Evolutionary conservation across 2,797 vertebrate species (phyloP).

Genomic region (Masticophis lateralis): DNA sequence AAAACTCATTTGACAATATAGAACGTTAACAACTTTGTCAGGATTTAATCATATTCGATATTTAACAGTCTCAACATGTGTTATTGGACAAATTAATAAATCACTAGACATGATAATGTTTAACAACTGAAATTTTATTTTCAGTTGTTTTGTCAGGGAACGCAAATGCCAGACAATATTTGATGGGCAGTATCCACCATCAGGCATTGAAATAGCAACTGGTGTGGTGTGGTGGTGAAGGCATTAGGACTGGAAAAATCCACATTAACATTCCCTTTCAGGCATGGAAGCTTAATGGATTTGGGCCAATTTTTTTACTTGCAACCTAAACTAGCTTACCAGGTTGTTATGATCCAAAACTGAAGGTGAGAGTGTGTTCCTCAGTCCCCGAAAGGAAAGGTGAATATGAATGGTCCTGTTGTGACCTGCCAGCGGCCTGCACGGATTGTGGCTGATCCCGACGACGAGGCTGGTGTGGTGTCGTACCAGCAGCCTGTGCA

Average conservation of each 20-base stretch:
- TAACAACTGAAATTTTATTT: background rate
- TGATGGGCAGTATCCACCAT: background rate
- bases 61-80: background rate
- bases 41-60: background rate
- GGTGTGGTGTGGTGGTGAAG: background rate
- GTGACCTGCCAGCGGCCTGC: too few relatives aligned
- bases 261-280: background rate
- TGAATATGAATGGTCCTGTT: background rate
- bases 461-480: too few relatives aligned
- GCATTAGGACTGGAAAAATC: background rate
- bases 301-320: background rate
- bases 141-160: background rate
- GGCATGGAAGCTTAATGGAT: background rate
- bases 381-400: background rate
- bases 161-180: background rate
- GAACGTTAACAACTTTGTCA: background rate
- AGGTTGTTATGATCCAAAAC: background rate
- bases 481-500: too few relatives aligned
- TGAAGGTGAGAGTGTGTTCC: background rate
- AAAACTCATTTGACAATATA: background rate
- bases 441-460: too few relatives aligned
- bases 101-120: background rate
- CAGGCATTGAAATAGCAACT: background rate
- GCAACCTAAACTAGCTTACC: background rate
- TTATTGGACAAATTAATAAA: background rate